A percentile compares a stretch with the other conserved stretches of the same genome.
Conservation (phyloP, 1,140 invertebrate genomes). For the Cryptotermes secundus region DNA sequence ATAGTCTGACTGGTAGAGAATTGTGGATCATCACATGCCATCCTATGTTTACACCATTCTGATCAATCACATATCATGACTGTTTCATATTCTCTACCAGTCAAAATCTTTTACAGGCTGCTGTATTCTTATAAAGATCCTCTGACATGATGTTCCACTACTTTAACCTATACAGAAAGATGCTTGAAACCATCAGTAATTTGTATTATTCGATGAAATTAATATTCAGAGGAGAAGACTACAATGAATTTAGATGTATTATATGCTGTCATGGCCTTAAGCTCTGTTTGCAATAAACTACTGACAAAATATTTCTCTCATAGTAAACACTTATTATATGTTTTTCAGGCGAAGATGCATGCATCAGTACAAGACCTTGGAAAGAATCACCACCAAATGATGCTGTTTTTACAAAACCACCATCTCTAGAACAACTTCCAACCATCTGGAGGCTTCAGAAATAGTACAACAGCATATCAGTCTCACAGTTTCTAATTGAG, state of each 20-base stretch:
- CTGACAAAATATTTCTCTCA: not conserved
- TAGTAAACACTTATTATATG: not conserved
- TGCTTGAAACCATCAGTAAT: too few species aligned
- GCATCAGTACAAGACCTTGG: not conserved
- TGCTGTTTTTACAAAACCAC: not conserved
- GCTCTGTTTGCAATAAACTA: not conserved
- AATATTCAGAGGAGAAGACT: too few species aligned
- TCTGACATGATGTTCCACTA: not conserved
- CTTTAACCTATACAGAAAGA: too few species aligned
- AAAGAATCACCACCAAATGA: not conserved
- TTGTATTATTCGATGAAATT: too few species aligned
- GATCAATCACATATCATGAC: too few species aligned
- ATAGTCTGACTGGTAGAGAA: not conserved
- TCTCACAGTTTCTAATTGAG: too few species aligned
- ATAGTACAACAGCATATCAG: not conserved
- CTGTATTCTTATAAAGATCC: not conserved
- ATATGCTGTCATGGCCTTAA: not conserved
- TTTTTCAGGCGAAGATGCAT: not conserved
- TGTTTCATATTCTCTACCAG: not conserved
- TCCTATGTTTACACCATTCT: too few species aligned
- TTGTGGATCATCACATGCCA: too few species aligned
- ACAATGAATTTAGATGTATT: not conserved
- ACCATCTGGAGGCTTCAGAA: not conserved
- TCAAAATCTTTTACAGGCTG: not conserved
- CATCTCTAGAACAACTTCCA: constrained; percentile 22